Evolutionary conservation across 2,113 vertebrate species (phyloP), one percentile per base, ranked within the genome.

Genomic region (Aldabrachelys gigantea): DNA sequence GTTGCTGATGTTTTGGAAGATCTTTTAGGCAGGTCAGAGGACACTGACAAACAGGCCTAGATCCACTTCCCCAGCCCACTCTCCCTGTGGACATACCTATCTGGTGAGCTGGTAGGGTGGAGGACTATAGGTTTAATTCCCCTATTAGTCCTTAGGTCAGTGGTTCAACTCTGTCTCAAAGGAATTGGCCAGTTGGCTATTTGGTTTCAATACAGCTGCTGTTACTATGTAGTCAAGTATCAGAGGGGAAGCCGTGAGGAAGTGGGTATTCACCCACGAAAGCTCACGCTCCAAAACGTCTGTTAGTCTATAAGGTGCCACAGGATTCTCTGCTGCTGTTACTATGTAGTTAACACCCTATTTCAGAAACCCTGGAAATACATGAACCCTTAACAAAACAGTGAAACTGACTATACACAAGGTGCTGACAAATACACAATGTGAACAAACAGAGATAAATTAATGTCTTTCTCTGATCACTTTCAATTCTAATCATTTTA

Each of bases 11-110:
- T 80, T 52, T 80, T 35, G 29, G 49, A 17, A 44, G 38, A 17
- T 31, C 17, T 80, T 79, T 52, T 8, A 50, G n/a, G 19, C 5
- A 50, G 56, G 79, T 22, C 35, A 80, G 69, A 88, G 72, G 84
- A 25, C 41, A 49, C 29, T 29, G 24, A 35, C 1, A 1, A 27
- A 24, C 38, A 80, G 41, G 10, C 75, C 14, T 7, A 25, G 31
- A 86, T 59, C n/a, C 1, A 12, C 52, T 38, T 4, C 11, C 44
- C 44, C 5, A n/a, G 24, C 31, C 81, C 41, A 4, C 87, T 57
- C 49, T 84, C 81, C 87, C 24, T 0, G 0, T 35, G 31, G 41
- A 79, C 1, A 0, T 19, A 25, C 41, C 50, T 27, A 11, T 52
- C 44, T 54, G n/a, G 59, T 85, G 57, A 59, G 27, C 57, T 59